A percentile compares a stretch with the other conserved stretches of the same genome.
These are phyloP conservation scores for Sebastes diaconus DNA, from an alignment of 2,797 vertebrate genomes.

Conservation along the genomic window DNA sequence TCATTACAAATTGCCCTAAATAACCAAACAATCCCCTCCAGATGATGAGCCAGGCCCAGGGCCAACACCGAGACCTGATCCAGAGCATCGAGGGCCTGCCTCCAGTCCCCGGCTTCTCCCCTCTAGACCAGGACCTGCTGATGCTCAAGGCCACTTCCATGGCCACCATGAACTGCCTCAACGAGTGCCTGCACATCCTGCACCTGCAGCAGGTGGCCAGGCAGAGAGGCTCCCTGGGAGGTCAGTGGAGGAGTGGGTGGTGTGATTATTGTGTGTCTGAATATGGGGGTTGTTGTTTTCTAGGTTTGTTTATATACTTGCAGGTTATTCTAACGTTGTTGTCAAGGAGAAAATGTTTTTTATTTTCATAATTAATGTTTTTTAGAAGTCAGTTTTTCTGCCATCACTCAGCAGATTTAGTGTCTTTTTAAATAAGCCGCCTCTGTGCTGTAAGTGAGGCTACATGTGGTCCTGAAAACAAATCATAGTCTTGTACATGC, in stretches of 20 bases:
- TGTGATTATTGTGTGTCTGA: not conserved
- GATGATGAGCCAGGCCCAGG: constrained; percentile 98
- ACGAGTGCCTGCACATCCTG: constrained; percentile 97
- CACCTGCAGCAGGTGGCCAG: constrained; percentile 94
- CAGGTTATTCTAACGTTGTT: not conserved
- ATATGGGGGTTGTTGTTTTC: not conserved
- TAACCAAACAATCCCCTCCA: constrained; percentile 53
- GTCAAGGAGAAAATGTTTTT: not conserved
- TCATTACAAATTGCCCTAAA: too few relatives aligned
- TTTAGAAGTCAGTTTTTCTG: not conserved
- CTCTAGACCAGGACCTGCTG: constrained; percentile 95
- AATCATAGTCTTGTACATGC: constrained; percentile 39
- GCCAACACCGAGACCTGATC: constrained; percentile 94
- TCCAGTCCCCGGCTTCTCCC: constrained; percentile 87
- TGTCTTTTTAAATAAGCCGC: not conserved
- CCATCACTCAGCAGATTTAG: not conserved
- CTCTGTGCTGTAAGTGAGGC: not conserved
- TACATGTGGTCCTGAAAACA: not conserved
- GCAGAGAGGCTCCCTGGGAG: constrained; percentile 88
- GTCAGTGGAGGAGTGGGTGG: constrained; percentile 69
- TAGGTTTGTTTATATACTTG: not conserved
- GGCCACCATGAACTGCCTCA: constrained; percentile 98
- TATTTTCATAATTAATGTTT: too few relatives aligned
- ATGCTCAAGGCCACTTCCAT: constrained; percentile 98
- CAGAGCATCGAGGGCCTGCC: constrained; percentile 95